Conservation (phyloP, 2,888 invertebrate species). For the Drosophila koepferae region DNA sequence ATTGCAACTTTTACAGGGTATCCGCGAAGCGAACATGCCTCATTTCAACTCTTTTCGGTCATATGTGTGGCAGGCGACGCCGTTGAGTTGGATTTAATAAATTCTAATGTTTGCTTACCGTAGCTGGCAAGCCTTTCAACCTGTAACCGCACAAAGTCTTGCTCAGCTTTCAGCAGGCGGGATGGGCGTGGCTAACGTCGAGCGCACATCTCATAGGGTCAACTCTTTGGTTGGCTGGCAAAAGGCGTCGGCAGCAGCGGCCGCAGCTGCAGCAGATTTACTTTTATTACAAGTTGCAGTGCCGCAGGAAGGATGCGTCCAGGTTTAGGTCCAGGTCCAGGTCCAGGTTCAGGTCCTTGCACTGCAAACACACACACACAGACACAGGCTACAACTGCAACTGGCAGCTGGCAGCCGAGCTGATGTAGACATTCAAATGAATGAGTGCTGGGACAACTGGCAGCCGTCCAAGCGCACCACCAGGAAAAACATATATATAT, state of each 20-base stretch:
- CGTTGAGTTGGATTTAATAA: conserved; percentile 72
- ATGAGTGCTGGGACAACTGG: conserved; percentile 49
- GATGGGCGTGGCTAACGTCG: not conserved
- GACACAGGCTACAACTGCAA: not conserved
- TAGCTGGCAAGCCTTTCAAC: conserved; percentile 73
- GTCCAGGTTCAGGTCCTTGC: conserved; percentile 23
- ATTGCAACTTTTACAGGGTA: conserved; percentile 18
- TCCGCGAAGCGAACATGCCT: not conserved
- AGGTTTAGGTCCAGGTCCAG: conserved; percentile 7
- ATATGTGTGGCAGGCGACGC: conserved; percentile 20
- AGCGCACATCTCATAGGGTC: conserved; percentile 4
- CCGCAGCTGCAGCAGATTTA: conserved; percentile 62
- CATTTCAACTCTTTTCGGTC: conserved; percentile 5
- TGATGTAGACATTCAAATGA: conserved; percentile 76
- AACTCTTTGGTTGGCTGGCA: conserved; percentile 9
- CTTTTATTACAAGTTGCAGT: conserved; percentile 77
- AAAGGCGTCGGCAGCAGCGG: not conserved
- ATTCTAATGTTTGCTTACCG: conserved; percentile 80
- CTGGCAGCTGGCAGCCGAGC: conserved; percentile 27
- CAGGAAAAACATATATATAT: not conserved
- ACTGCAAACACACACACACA: conserved; percentile 13
- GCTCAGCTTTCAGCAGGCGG: conserved; percentile 10
- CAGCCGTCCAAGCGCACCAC: conserved; percentile 10
- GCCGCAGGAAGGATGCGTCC: conserved; percentile 51
- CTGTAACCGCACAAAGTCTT: conserved; percentile 47